phyloP scores from a whole-genome alignment of 2,797 vertebrate species.

The Varecia variegata region DNA sequence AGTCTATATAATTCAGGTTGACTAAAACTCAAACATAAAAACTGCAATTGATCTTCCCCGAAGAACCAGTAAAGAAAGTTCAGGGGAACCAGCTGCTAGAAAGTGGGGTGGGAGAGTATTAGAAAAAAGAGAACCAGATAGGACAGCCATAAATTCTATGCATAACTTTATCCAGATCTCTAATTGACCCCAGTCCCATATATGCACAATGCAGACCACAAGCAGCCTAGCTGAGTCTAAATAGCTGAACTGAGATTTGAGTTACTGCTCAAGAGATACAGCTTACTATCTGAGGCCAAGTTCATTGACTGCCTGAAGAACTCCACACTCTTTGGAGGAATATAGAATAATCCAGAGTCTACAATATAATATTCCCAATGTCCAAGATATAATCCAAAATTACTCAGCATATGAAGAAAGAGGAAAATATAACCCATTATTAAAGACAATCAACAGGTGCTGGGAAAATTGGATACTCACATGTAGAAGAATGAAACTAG shows the following conservation, averaged over 20 bases:
- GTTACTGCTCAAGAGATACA: background rate
- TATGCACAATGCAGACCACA: background rate
- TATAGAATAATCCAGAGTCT: background rate
- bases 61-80: background rate
- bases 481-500: background rate
- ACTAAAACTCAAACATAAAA: background rate
- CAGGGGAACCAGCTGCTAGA: background rate
- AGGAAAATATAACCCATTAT: background rate
- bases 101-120: background rate
- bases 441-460: background rate
- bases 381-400: background rate
- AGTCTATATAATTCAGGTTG: background rate
- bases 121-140: background rate
- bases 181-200: background rate
- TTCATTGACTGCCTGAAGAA: slow-evolving; percentile 19
- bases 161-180: background rate
- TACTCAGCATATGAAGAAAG: background rate
- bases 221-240: background rate
- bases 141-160: background rate
- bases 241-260: background rate
- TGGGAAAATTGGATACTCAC: background rate
- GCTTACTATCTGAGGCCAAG: background rate
- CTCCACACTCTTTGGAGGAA: background rate
- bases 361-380: background rate
- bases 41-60: background rate